A percentile compares a stretch with the other conserved stretches of the same genome.
phyloP scores from a whole-genome alignment of 2,797 vertebrate genomes.

The Emydoidea blandingii region DNA sequence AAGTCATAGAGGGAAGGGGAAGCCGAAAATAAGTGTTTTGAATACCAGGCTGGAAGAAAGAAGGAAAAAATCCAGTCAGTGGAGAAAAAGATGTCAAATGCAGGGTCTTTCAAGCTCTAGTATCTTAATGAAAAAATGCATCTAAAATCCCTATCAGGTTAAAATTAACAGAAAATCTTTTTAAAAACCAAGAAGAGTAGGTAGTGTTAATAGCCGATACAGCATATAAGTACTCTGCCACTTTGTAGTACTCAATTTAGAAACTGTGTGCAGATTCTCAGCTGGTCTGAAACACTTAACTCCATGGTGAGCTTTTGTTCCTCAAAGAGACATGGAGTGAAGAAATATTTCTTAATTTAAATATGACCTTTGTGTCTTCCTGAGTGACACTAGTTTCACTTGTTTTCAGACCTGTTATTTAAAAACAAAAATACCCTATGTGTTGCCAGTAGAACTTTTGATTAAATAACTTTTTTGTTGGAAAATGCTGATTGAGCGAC shows the following conservation, averaged over 20 bases:
- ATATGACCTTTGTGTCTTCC: neutral
- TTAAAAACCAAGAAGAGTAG: neutral
- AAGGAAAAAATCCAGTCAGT: neutral
- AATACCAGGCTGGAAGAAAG: neutral
- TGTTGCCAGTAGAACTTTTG: neutral
- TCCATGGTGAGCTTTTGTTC: neutral
- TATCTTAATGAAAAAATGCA: neutral
- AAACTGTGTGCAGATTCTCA: neutral
- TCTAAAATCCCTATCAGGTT: neutral
- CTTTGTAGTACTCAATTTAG: neutral
- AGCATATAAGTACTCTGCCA: neutral
- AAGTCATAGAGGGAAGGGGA: neutral
- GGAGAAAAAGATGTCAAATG: neutral
- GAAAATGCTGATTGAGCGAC: neutral
- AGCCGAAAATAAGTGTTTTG: neutral
- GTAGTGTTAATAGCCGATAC: neutral
- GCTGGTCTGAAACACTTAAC: neutral
- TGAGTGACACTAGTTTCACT: neutral
- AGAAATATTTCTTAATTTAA: neutral
- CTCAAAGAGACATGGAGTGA: neutral
- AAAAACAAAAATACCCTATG: neutral
- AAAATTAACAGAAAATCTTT: neutral
- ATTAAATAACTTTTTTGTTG: neutral
- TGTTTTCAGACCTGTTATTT: neutral
- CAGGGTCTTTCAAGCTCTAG: too few species aligned